Base-by-base conservation (phyloP, 2,797 vertebrate species). In the Neopelma chrysocephalum region DNA sequence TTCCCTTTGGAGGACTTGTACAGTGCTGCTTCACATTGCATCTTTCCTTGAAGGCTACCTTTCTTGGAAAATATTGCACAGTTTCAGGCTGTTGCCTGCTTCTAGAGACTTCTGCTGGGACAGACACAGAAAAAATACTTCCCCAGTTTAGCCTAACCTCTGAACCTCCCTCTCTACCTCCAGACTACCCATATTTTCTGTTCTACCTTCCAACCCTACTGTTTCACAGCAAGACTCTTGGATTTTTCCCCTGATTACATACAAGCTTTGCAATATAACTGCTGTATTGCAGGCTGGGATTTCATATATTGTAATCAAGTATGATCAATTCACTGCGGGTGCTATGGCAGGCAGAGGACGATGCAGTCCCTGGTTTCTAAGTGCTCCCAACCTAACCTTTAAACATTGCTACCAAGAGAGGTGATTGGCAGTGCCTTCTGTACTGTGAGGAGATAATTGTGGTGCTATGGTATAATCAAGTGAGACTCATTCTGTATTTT, bases 281-380 rank as follows among this genome's bases (percentile, higher is more conserved):
- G 47, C 75, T 92, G 64, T 95, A 93, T 69, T 95, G 73, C 71
- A 92, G 88, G 31, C 50, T 93, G 57, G 42, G 68, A 92, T 96
- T 95, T 95, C 57, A 57, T 85, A 82, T 93, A 87, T 90, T 93
- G 90, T 92, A 96, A 97, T 97, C 95, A 96, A 93, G 90, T 95
- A 65, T 64, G 91, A 97, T 96, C 91, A 93, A 54, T 84, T 96
- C 94, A 84, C 93, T 91, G 86, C 90, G 92, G 93, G 96, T 87
- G 60, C 80, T 79, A 34, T 75, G 71, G 91, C 56, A 92, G 78
- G 50, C 64, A 87, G 50, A 95, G 83, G 68, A 87, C 2, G 12
- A 89, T 25, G 11, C 42, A 77, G 45, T 56, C 57, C 54, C 53
- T 64, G 22, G 85, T 85, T 90, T 64, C 47, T 62, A 87, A 90